Base-by-base conservation (phyloP, 1,140 invertebrate species). In the Physella acuta region DNA sequence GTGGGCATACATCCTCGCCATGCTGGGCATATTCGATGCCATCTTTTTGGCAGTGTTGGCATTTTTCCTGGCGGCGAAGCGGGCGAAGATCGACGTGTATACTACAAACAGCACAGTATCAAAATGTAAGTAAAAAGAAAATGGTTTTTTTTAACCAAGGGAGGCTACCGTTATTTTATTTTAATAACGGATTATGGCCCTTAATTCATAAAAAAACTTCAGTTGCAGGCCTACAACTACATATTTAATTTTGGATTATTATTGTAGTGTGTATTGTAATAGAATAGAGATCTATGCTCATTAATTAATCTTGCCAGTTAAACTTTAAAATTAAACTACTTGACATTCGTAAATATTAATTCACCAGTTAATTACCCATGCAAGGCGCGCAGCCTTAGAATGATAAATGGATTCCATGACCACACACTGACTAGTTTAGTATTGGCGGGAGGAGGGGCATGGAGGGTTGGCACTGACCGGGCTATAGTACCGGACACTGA, bases 1-100 rank as follows among this genome's bases (percentile, higher is more conserved):
- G 70, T 99, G 97, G 97, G 95, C 95, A 0, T 97, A 95, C 86
- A 89, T 97, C 14, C 87, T 99, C 71, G 95, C 95, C 28, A 91
- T 94, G 61, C 94, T 99, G 58, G 92, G 92, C 0, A 93, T 95
- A 71, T 86, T 97, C 72, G 96, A 99, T 84, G 94, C 94, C 26
- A 87, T 92, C 3, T 92, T 96, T 53, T 87, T 99, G 53, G 90
- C 95, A 0, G 90, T 93, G 3, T 87, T 98, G 39, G 95, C 95
- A 1, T 97, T 98, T 83, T 94, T 98, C 79, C 88, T 99, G 71
- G 95, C 94, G 17, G 92, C 93, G 0, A 80, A 84, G 73, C 75
- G 82, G 63, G 79, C 80, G 30, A 80, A 82, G 70, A 75, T 78
- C 65, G 76, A 79, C 31, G 74, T 75, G 56, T 76, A 77, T 67